A percentile compares a stretch with the other conserved stretches of the same genome.
Conservation (phyloP, 1,140 invertebrate genomes). For the Psix sp. region DNA sequence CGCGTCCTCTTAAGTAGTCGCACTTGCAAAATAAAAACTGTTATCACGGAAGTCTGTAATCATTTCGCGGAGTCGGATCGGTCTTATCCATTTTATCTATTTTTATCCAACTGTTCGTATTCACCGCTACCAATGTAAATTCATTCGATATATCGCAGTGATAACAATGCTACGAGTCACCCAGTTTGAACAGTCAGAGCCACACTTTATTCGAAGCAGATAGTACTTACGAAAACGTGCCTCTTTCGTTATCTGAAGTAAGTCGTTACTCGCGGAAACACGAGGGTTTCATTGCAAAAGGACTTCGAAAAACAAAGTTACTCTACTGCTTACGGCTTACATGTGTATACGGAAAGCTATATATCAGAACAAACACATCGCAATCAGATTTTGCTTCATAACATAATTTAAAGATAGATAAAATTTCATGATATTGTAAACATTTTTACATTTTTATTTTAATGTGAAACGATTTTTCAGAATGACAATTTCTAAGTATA, state of each 20-base stretch:
- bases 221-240: slow-evolving; percentile 59
- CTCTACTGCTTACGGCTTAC: slow-evolving; percentile 7
- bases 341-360: slow-evolving; percentile 18
- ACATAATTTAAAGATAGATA: no score
- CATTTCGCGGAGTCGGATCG: slow-evolving; percentile 54
- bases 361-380: slow-evolving; percentile 13
- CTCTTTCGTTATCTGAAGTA: slow-evolving; percentile 62
- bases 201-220: slow-evolving; percentile 57
- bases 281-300: slow-evolving; percentile 52
- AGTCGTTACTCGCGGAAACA: slow-evolving; percentile 54
- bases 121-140: slow-evolving; percentile 57
- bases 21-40: slow-evolving; percentile 54
- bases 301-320: slow-evolving; percentile 44
- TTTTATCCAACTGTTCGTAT: slow-evolving; percentile 46
- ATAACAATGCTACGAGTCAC: slow-evolving; percentile 62
- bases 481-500: no score
- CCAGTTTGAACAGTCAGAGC: slow-evolving; percentile 51
- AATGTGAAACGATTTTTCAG: no score
- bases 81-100: slow-evolving; percentile 55
- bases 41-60: slow-evolving; percentile 55
- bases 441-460: no score
- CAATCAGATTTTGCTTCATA: slow-evolving; percentile 21
- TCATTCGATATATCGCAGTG: slow-evolving; percentile 56
- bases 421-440: no score
- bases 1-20: slow-evolving; percentile 12